Conservation (phyloP, 2,797 vertebrate genomes). For the Selene dorsalis region DNA sequence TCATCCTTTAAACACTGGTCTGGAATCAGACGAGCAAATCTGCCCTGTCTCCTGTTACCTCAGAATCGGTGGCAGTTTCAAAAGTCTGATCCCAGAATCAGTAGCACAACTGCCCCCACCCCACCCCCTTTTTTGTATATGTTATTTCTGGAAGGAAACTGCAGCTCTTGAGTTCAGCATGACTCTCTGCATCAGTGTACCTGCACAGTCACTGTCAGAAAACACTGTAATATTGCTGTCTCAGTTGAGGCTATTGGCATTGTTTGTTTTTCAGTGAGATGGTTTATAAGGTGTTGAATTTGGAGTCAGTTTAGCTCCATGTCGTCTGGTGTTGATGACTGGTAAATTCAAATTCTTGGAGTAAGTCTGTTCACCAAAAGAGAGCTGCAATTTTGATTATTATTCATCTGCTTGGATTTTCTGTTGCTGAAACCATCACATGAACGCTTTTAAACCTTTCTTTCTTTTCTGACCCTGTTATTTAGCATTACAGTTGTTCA, state of each 20-base stretch:
- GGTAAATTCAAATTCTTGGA: background rate
- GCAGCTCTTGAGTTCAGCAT: constrained; percentile 64
- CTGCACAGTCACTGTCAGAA: background rate
- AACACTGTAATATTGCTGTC: background rate
- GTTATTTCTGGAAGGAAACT: constrained; percentile 68
- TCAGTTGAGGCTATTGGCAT: background rate
- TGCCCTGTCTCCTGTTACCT: background rate
- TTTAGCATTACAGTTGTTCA: background rate
- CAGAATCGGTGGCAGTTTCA: background rate
- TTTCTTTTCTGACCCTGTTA: background rate
- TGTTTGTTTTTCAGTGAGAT: background rate
- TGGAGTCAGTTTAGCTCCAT: background rate
- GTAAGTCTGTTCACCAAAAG: background rate
- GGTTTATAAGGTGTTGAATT: background rate
- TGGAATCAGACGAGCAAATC: constrained; percentile 27
- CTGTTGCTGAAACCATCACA: constrained; percentile 43
- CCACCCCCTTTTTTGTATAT: constrained; percentile 11
- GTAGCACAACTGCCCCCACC: constrained; percentile 1
- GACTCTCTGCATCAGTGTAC: background rate
- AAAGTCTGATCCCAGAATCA: constrained; percentile 31
- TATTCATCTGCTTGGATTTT: constrained; percentile 47
- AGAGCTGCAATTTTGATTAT: constrained; percentile 70
- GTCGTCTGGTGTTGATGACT: background rate
- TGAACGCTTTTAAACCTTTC: constrained; percentile 3
- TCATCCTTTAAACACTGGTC: constrained; percentile 16